Evolutionary conservation across 2,888 invertebrate species (phyloP).

Genomic region (Chorisops tibialis): DNA sequence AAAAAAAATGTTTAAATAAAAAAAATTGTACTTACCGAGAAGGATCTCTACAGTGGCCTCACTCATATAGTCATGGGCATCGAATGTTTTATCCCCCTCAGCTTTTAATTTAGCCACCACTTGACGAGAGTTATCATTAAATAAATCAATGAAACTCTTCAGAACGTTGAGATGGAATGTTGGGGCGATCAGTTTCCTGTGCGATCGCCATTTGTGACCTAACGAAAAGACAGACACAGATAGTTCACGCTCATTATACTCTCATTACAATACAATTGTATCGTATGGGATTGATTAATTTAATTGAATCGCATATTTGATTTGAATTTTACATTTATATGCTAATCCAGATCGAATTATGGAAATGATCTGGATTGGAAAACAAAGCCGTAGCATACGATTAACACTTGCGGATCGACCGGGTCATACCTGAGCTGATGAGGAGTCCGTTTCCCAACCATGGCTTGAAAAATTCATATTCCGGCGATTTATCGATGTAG

Average conservation of each 20-base stretch:
- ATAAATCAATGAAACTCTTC: slow-evolving; percentile 80
- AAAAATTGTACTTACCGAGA: slow-evolving; percentile 58
- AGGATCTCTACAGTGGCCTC: slow-evolving; percentile 81
- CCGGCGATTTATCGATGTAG: slow-evolving; percentile 75
- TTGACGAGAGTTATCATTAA: slow-evolving; percentile 75
- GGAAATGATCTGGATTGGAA: too few species aligned
- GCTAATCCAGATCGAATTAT: too few species aligned
- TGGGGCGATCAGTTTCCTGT: slow-evolving; percentile 81
- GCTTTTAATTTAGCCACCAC: slow-evolving; percentile 71
- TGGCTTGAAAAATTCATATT: slow-evolving; percentile 77
- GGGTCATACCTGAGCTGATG: slow-evolving; percentile 67
- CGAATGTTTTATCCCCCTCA: slow-evolving; percentile 66
- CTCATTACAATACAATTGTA: neutral
- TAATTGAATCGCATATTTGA: neutral
- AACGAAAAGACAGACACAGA: neutral
- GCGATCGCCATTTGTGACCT: slow-evolving; percentile 82
- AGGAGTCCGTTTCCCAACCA: slow-evolving; percentile 81
- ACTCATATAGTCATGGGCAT: slow-evolving; percentile 81
- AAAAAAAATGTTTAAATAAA: slow-evolving; percentile 6
- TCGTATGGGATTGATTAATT: neutral
- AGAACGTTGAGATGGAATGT: slow-evolving; percentile 85
- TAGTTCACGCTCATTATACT: neutral
- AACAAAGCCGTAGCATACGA: too few species aligned
- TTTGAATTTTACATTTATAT: too few species aligned
- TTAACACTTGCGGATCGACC: too few species aligned